Percentiles rank a stretch among this genome's conserved stretches.
Conservation (phyloP, 2,797 vertebrate genomes). For the Falco berigora region DNA sequence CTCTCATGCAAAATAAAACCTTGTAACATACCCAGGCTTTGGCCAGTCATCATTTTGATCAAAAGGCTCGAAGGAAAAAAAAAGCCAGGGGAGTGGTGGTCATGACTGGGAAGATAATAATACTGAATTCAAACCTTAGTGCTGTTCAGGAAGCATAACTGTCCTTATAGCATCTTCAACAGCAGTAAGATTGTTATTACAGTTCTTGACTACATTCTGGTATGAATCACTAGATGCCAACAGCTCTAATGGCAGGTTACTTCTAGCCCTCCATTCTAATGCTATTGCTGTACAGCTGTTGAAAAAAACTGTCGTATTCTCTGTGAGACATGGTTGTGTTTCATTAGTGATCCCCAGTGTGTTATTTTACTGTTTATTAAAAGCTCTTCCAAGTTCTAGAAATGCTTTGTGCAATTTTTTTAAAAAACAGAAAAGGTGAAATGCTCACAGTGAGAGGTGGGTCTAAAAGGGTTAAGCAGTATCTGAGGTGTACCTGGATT, state of each 20-base stretch:
- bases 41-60: background rate
- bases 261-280: background rate
- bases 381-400: background rate
- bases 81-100: background rate
- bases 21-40: accelerated
- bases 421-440: background rate
- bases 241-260: background rate
- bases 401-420: background rate
- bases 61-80: background rate
- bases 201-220: background rate
- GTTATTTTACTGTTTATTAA: background rate
- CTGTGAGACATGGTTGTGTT: background rate
- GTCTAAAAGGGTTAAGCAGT: background rate
- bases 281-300: background rate
- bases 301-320: background rate
- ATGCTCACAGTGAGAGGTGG: background rate
- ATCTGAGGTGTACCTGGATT: background rate
- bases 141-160: background rate
- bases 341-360: background rate
- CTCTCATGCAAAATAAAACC: background rate
- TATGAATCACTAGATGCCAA: background rate
- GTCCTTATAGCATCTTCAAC: background rate
- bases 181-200: background rate
- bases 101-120: background rate
- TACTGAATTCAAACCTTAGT: background rate